Base-by-base conservation (phyloP, 2,113 vertebrate genomes). In the Sinocyclocheilus anshuiensis region DNA sequence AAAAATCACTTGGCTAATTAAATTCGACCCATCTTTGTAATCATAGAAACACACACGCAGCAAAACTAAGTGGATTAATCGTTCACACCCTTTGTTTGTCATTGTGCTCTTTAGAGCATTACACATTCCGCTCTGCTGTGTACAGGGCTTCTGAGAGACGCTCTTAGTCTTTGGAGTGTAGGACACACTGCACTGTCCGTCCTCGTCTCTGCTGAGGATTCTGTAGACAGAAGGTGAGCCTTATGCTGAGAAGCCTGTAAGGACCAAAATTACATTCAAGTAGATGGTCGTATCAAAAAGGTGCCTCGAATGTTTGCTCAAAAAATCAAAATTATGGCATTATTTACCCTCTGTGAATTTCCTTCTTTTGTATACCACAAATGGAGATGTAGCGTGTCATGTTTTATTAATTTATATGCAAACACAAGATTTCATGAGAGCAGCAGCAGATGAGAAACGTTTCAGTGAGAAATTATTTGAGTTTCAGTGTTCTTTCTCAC, bases 31-130 rank as follows among this genome's bases (percentile, higher is more conserved):
- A 22, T 87, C 86, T 50, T 86, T 89, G 90, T 92, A 92, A 94
- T 92, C 89, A 63, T 89, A 90, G 85, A 92, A 93, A 91, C 89
- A 91, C 91, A 93, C 90, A 86, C 63, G 16, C 91, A 63, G 82
- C 89, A 91, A 88, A 88, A 89, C 85, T 90, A 93, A 93, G 91
- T 93, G 91, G 91, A 93, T 93, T 93, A 93, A 91, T 93, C 77
- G 86, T 87, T 65, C 29, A 67, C 91, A 91, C 84, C 89, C 89
- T 92, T 90, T 90, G 84, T 92, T 89, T 91, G 91, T 92, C 91
- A 90, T 92, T 93, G 91, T 91, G 88, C 90, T 90, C 90, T 85
- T 92, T 91, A 89, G 88, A 42, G 69, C 86, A 90, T 92, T 90
- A 91, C 78, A 86, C 87, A 88, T 91, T 92, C 87, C 57, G 79